Evolutionary conservation across 1,140 invertebrate species (phyloP), one percentile per base, ranked within the genome.

Genomic region (Pogonomyrmex californicus): DNA sequence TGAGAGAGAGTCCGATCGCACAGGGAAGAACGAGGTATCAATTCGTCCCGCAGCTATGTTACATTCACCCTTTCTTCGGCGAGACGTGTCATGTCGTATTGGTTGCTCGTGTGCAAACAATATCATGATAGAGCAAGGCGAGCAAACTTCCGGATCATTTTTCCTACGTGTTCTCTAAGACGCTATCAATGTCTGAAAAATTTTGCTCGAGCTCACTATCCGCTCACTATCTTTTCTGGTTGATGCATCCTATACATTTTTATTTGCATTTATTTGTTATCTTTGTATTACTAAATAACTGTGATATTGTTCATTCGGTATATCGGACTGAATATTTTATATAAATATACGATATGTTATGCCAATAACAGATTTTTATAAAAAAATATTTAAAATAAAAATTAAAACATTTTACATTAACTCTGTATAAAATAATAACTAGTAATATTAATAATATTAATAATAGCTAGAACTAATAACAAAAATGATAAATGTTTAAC

Each of bases 111-210:
- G 79, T 83, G 44, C 68, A 82, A 82, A 82, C 79, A 75, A 83
- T 83, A 75, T 54, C 44, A 41, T 36, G 68, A 44, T 60, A 60
- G 54, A 83, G 14, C 41, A 47, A 47, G 79, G 41, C 54, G 54
- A 75, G 54, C 33, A 83, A 83, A 83, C 58, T 83, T 83, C 79
- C 79, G 79, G 79, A 83, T 83, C 76, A 60, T 81, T 86, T 86
- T 81, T 36, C 30, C 41, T 33, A 77, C 44, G 47, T 63, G 70
- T 85, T 63, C 49, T 14, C 23, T 14, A 14, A 79, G 47, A 65
- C 47, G 23, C 38, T 47, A 14, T 54, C 44, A 49, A 65, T 60
- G 73, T 33, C 49, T 77, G 36, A 66, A 85, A 81, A 83, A 60
- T 83, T 81, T 41, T 71, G 30, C 70, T 30, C 30, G 44, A 86